Conservation (phyloP, 2,797 vertebrate genomes). For the Tokudaia muenninki region DNA sequence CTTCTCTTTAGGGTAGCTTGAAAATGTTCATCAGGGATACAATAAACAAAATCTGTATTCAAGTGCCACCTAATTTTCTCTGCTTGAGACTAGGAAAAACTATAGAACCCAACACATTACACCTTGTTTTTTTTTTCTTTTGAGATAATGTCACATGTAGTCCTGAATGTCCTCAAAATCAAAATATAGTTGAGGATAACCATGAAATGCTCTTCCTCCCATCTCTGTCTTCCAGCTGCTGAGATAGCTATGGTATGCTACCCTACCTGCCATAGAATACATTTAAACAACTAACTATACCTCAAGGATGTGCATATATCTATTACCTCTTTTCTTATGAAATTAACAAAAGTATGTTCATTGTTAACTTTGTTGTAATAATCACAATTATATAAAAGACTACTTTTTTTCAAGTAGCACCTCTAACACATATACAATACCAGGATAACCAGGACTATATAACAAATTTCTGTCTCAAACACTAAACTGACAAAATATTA, state of each 20-base stretch:
- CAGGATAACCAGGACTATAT: neutral
- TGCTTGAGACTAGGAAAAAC: neutral
- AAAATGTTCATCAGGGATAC: neutral
- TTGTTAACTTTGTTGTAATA: neutral
- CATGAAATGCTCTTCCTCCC: neutral
- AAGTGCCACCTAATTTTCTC: neutral
- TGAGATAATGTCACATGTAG: neutral
- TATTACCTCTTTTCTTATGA: neutral
- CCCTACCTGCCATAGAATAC: neutral
- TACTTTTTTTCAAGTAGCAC: neutral
- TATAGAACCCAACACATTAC: neutral
- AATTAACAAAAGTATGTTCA: neutral
- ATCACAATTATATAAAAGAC: neutral
- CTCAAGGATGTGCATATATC: neutral
- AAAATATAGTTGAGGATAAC: neutral
- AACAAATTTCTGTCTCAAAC: neutral
- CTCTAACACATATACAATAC: neutral
- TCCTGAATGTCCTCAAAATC: neutral
- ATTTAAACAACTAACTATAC: neutral
- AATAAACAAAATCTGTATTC: neutral
- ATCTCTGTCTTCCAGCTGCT: neutral
- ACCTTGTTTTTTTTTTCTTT: neutral
- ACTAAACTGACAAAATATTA: neutral
- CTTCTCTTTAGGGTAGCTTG: neutral
- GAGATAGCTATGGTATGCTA: neutral